Conservation (phyloP, 2,797 vertebrate species). For the Scolopax rusticola region DNA sequence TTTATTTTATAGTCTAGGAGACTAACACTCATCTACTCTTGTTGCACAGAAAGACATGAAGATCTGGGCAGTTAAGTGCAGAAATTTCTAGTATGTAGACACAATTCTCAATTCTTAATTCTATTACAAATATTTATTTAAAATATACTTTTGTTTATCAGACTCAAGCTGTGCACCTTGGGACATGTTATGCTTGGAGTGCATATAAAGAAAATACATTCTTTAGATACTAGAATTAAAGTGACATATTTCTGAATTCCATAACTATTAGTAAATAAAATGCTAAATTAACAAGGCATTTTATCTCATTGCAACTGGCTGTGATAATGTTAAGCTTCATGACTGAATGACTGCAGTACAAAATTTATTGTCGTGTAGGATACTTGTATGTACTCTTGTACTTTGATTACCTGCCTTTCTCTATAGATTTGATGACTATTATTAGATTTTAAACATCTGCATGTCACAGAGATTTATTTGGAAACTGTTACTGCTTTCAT, state of each 20-base stretch:
- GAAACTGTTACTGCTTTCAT: not conserved
- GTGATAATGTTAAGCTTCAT: not conserved
- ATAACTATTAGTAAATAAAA: not conserved
- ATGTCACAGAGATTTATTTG: slow-evolving; percentile 1
- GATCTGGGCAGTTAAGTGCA: not conserved
- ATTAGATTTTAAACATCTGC: not conserved
- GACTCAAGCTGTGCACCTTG: not conserved
- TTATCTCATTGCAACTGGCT: not conserved
- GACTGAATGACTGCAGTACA: not conserved
- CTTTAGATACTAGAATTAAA: not conserved
- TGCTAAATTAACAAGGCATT: not conserved
- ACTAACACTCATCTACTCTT: not conserved
- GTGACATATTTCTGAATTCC: not conserved
- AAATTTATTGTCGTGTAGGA: not conserved
- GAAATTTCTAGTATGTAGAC: not conserved
- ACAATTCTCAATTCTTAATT: not conserved
- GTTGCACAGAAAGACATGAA: not conserved
- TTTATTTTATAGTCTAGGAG: not conserved
- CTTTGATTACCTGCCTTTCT: slow-evolving; percentile 5
- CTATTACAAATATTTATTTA: not conserved
- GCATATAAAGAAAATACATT: not conserved
- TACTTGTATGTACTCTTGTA: not conserved
- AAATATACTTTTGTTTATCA: not conserved
- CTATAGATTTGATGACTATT: not conserved
- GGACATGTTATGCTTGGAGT: not conserved